These are phyloP conservation scores for Callinectes sapidus DNA, from an alignment of 2,888 invertebrate species.

Conservation along the genomic window DNA sequence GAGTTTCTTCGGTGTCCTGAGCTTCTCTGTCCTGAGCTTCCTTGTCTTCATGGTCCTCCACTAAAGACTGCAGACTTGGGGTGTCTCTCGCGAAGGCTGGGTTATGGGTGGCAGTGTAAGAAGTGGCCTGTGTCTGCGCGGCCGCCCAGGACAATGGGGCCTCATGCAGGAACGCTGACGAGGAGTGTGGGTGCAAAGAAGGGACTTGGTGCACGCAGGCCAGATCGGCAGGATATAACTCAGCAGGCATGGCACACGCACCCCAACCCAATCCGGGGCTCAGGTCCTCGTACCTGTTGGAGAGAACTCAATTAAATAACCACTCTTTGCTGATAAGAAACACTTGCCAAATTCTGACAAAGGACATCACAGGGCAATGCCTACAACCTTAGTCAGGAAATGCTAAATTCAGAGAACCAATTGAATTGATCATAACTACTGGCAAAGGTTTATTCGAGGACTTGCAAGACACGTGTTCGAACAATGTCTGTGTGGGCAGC, in stretches of 20 bases:
- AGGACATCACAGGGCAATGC: background rate
- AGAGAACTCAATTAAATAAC: background rate
- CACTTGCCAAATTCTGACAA: background rate
- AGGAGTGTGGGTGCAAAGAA: conserved; percentile 42
- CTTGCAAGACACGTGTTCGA: background rate
- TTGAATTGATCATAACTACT: background rate
- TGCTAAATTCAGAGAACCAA: background rate
- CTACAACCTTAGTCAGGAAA: conserved; percentile 3
- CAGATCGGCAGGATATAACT: conserved; percentile 52
- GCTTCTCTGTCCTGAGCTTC: background rate
- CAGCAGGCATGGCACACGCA: conserved; percentile 58
- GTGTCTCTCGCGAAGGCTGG: conserved; percentile 44
- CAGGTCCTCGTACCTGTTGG: conserved; percentile 62
- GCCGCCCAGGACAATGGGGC: conserved; percentile 53
- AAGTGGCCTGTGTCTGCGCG: conserved; percentile 9
- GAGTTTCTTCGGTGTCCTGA: background rate
- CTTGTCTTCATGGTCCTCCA: conserved; percentile 38
- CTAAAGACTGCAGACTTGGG: conserved; percentile 41
- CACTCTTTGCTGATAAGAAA: background rate
- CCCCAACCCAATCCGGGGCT: conserved; percentile 53
- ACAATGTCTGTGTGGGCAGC: background rate
- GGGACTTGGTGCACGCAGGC: conserved; percentile 47
- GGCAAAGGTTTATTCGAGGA: background rate
- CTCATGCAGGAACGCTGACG: conserved; percentile 51
- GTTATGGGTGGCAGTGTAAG: conserved; percentile 33